Percentiles rank a stretch among this genome's conserved stretches.
Evolutionary conservation across 2,888 invertebrate genomes (phyloP).

Genomic region (Camponotus fellah): DNA sequence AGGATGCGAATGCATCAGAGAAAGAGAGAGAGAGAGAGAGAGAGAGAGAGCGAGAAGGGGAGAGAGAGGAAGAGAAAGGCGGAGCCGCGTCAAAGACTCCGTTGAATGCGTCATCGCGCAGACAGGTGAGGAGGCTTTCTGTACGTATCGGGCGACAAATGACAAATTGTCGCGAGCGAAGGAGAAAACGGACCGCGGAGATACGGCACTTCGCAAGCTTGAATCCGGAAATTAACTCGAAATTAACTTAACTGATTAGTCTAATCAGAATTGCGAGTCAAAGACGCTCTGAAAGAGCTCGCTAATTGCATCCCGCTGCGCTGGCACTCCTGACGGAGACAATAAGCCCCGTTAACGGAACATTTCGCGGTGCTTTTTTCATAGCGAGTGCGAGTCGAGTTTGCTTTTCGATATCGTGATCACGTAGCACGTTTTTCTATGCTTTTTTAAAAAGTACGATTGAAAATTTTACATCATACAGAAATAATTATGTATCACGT

Average conservation of each 20-base stretch:
- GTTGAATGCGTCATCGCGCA: slow-evolving; percentile 36
- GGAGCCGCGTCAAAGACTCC: slow-evolving; percentile 31
- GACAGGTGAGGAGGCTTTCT: slow-evolving; percentile 7
- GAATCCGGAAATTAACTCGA: slow-evolving; percentile 4
- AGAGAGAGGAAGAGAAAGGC: background rate
- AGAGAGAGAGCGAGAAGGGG: background rate
- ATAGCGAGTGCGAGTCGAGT: slow-evolving; percentile 11
- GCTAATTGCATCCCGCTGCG: slow-evolving; percentile 53
- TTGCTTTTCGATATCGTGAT: slow-evolving; percentile 19
- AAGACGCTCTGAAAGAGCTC: slow-evolving; percentile 49
- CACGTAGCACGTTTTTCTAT: slow-evolving; percentile 5
- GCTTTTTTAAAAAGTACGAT: slow-evolving; percentile 10
- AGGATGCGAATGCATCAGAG: slow-evolving; percentile 31
- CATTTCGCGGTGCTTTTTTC: slow-evolving; percentile 16
- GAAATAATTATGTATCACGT: slow-evolving; percentile 21
- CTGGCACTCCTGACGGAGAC: background rate
- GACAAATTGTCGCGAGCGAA: background rate
- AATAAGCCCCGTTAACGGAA: slow-evolving; percentile 8
- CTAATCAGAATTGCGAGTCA: slow-evolving; percentile 53
- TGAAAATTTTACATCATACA: background rate
- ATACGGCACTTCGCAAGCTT: background rate
- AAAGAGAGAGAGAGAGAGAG: slow-evolving; percentile 1
- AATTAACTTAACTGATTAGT: slow-evolving; percentile 58
- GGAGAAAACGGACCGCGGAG: background rate
- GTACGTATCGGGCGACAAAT: background rate